Evolutionary conservation across 2,797 vertebrate genomes (phyloP), one percentile per base, ranked within the genome.

Genomic region (Anniella stebbinsi): DNA sequence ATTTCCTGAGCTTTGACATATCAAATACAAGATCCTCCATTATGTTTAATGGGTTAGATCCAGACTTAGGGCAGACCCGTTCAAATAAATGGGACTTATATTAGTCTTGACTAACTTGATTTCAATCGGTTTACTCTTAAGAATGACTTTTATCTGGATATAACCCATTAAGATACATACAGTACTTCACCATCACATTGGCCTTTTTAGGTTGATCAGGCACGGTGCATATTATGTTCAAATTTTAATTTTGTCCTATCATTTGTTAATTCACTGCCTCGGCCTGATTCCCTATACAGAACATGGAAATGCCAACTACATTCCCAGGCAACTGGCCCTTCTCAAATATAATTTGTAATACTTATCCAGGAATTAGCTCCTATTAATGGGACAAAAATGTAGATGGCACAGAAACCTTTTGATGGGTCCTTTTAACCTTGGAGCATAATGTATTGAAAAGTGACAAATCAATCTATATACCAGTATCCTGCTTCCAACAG

Each of bases 151-250:
- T 17, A 15, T 51, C 45, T 17, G 33, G 33, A 36, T 23, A 33
- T 30, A 48, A 30, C 41, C 38, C 45, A 30, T 2, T 18, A 89
- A 85, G 45, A 45, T 45, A 45, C 45, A 45, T 6, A 45, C 45
- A 93, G 89, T 87, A 91, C 78, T 91, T 95, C 92, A 67, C 94
- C 91, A 63, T 93, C 83, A 28, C 92, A 92, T 90, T 88, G 93
- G 70, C 91, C 90, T 93, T 38, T 90, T 93, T n/a, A 87, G 9
- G 63, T 60, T 54, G 36, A 33, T 69, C 63, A 25, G 12, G 3
- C 28, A 36, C 80, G 70, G 30, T 77, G 70, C 54, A 76, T 51
- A 66, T 23, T 73, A 30, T 23, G 18, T 30, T 73, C 3, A 41
- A 41, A 82, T 25, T 87, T 38, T 80, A 63, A 76, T 66, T n/a